Base-by-base conservation (phyloP, 2,113 vertebrate genomes). In the Hepsetus odoe region DNA sequence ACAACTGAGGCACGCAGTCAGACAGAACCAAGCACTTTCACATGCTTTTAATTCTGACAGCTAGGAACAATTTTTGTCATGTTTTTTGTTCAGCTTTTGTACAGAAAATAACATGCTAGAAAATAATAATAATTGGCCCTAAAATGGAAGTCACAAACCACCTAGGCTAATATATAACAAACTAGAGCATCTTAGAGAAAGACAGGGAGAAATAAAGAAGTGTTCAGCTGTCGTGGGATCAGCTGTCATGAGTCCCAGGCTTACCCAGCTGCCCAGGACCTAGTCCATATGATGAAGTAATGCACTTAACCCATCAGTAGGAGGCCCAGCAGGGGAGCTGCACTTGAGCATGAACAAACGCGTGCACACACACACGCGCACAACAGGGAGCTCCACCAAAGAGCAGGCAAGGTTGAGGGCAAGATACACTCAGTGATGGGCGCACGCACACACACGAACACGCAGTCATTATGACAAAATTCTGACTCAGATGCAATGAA, bases 261-360 rank as follows among this genome's bases (percentile, higher is more conserved):
- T 40, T 72, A 69, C 71, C 77, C 22, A 0, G 13, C 62, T 53
- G 67, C 83, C 80, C 62, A 75, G 59, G 74, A 70, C 80, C 30
- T 13, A 20, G 68, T 89, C 86, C 86, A 88, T 74, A 75, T 73
- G 82, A 90, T 79, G 86, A 81, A 86, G 86, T 75, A 74, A 84
- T 90, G 87, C 89, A 90, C 90, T 93, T 92, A 91, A 91, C 91
- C 90, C 83, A 83, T 73, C 87, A 86, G 88, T 86, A 76, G 86
- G 88, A 77, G 7, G 75, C 86, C 64, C 82, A 5, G 80, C 83
- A 14, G 87, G 87, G 83, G 66, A 69, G 59, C 78, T 85, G 87
- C 86, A 88, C 87, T 89, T 87, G 74, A 88, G 86, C 87, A 88
- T 87, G n/a, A n/a, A 56, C 56, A 78, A 2, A 46, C 11, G 14